Evolutionary conservation across 2,888 invertebrate genomes (phyloP), one percentile per base, ranked within the genome.

Genomic region (Diploptera punctata): DNA sequence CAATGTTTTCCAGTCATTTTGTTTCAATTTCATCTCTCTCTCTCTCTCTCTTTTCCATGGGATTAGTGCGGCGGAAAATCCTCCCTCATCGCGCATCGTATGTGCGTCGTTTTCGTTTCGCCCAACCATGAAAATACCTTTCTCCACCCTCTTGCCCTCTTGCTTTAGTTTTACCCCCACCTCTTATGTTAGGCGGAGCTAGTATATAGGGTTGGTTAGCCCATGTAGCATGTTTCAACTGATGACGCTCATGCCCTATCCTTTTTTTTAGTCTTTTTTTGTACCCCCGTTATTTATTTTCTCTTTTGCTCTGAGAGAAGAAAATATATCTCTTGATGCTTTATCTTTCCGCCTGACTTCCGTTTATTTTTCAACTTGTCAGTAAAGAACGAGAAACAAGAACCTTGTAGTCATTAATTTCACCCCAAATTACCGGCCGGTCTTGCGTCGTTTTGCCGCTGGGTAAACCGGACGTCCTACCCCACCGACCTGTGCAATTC

Each of bases 301-400:
- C 65, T 65, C 62, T 76, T 70, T 73, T 62, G 44, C 60, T 60
- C 75, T 71, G 52, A 52, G n/a, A 68, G 72, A 71, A 67, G 52
- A 68, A 68, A 69, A 77, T 73, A 75, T 76, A 78, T 76, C 73
- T 75, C 67, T 16, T 10, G 26, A 65, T 65, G 65, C 31, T 70
- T 43, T 57, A 75, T 76, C 74, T 76, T 73, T 74, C 60, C 43
- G 44, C 54, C 65, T 31, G 49, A 43, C 54, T 73, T 73, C 75
- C 71, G 71, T 73, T 68, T 73, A 71, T 70, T 73, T 73, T 73
- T 75, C 60, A 67, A 68, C 68, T 68, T 72, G 72, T 72, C 72
- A 72, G 72, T 18, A 31, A 29, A 68, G 68, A 47, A 68, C 60
- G 68, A 72, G 72, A 68, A 72, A 72, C 72, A 72, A 72, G 67